A percentile compares a stretch with the other conserved stretches of the same genome.
These are phyloP conservation scores for Mylabris sibirica DNA, from an alignment of 2,888 invertebrate genomes.

Conservation along the genomic window DNA sequence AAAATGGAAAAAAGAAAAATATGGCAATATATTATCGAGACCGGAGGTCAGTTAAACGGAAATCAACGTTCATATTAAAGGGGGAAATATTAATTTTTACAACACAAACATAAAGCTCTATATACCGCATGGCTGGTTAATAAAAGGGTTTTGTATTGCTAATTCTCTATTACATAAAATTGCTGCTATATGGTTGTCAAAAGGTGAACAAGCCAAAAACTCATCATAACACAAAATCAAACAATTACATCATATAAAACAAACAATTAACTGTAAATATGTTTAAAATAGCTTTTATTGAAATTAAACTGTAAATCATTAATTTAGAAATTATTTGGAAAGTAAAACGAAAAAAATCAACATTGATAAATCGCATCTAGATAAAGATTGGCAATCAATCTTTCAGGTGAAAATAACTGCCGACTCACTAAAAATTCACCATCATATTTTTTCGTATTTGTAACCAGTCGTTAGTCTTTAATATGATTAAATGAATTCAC, in stretches of 20 bases:
- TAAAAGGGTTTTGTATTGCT: conserved; percentile 4
- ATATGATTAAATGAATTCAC: neutral
- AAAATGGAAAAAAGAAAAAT: neutral
- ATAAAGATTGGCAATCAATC: conserved; percentile 18
- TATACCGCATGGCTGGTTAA: neutral
- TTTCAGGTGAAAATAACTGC: conserved; percentile 17
- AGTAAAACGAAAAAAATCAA: neutral
- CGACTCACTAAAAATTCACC: neutral
- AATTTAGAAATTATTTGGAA: neutral
- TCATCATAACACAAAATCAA: neutral
- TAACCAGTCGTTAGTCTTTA: neutral
- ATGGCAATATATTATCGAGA: neutral
- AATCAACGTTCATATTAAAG: neutral
- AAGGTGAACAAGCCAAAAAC: neutral
- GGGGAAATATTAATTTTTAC: neutral
- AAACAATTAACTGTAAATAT: neutral
- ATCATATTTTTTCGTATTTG: conserved; percentile 1
- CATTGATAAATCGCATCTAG: conserved; percentile 5
- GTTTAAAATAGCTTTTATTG: neutral
- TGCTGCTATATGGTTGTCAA: neutral
- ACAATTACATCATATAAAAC: neutral
- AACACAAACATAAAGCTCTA: neutral
- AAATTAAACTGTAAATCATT: neutral
- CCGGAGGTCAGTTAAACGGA: neutral
- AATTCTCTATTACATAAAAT: conserved; percentile 12